Evolutionary conservation across 2,797 vertebrate species (phyloP), one percentile per base, ranked within the genome.

Genomic region (Anguilla marmorata): DNA sequence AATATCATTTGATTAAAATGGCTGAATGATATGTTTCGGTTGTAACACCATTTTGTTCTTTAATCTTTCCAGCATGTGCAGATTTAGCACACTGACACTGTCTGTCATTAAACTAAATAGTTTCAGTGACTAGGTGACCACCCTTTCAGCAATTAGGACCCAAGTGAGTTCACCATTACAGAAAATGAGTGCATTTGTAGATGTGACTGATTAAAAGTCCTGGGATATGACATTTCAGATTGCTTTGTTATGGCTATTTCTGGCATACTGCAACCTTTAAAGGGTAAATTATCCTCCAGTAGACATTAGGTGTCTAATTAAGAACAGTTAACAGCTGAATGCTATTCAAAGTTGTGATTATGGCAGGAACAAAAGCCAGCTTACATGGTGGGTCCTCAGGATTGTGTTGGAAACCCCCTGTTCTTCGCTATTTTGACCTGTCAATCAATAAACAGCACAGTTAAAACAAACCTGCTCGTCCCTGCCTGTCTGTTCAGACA

Each of bases 371-470:
- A 69, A 69, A 69, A 69, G 24, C 14, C 63, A 69, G 63, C 63
- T 9, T n/a, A 69, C 63, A n/a, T 6, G 27, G 63, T 69, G 63
- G 63, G 63, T 69, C n/a, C 63, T 69, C n/a, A 27, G 24, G 63
- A 69, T 27, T 6, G 63, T 27, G 63, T 69, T 69, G 24, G 63
- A 69, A 69, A 69, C 24, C 24, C 6, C 63, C n/a, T 27, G 63
- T 91, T 63, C 85, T 87, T 93, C 90, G 91, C 93, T 93, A 91
- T 90, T 90, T 79, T 85, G 69, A 79, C 48, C 69, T 91, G 93
- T 95, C 90, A 92, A 93, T 93, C 92, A 96, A 95, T 95, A 95
- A 95, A 94, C 30, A 50, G 0, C 87, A 93, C 91, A 90, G 88
- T 93, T 79, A 79, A 79, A 79, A 91, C 89, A 85, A 87, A 91